Conservation (phyloP, 2,797 vertebrate species). For the Enteromius radiatus region DNA sequence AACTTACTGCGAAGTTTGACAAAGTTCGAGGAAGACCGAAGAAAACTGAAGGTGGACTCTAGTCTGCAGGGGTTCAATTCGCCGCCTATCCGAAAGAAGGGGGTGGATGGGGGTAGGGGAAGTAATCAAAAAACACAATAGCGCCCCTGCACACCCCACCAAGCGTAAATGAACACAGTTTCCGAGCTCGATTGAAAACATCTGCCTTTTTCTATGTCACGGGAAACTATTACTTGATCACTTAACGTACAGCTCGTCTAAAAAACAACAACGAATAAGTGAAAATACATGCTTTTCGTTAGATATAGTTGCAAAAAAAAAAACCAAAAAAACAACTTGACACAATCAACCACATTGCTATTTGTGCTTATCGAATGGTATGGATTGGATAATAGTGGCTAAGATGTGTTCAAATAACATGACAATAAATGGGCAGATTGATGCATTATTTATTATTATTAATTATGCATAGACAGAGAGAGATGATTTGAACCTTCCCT, state of each 20-base stretch:
- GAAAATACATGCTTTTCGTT: background rate
- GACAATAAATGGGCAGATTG: background rate
- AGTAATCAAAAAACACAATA: constrained; percentile 47
- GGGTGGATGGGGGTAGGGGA: constrained; percentile 55
- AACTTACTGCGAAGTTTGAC: constrained; percentile 60
- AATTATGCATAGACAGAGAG: background rate
- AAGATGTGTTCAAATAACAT: no score
- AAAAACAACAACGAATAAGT: background rate
- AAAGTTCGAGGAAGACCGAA: constrained; percentile 70
- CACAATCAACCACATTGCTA: background rate
- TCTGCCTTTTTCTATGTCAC: constrained; percentile 31
- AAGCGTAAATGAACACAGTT: constrained; percentile 14
- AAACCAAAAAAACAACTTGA: no score
- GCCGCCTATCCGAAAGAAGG: constrained; percentile 31
- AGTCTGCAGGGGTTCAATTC: constrained; percentile 48
- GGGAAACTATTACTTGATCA: constrained; percentile 13
- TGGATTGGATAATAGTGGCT: background rate
- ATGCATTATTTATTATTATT: background rate
- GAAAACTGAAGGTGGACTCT: constrained; percentile 64
- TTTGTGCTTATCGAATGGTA: background rate
- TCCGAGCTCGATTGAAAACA: constrained; percentile 19
- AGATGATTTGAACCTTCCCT: background rate
- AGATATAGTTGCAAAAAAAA: background rate
- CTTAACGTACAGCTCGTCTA: background rate
- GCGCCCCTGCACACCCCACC: constrained; percentile 43